phyloP scores from a whole-genome alignment of 1,140 invertebrate species.

The Bradynema listronoti region DNA sequence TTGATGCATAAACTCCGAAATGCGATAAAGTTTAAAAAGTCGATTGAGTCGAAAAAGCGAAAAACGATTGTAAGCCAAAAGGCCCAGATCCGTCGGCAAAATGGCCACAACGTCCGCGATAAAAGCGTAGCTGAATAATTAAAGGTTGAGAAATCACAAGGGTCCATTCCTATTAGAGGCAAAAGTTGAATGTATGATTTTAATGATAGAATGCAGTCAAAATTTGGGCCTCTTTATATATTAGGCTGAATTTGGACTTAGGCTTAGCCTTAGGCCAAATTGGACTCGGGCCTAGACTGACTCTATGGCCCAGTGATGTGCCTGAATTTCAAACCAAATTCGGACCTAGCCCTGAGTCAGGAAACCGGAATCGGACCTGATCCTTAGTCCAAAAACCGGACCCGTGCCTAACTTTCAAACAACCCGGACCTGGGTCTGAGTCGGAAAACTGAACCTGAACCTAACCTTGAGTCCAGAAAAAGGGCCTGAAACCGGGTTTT shows the following conservation, averaged over 20 bases:
- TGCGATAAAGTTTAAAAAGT: slow-evolving; percentile 71
- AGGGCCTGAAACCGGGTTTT: too few species aligned
- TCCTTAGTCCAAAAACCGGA: too few species aligned
- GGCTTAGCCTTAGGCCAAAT: too few species aligned
- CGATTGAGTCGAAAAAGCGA: slow-evolving; percentile 77
- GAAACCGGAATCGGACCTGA: too few species aligned
- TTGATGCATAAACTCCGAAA: slow-evolving; percentile 80
- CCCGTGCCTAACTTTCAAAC: too few species aligned
- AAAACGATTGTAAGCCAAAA: slow-evolving; percentile 71
- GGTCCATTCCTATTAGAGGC: slow-evolving; percentile 3
- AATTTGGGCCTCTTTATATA: not conserved
- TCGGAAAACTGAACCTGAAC: too few species aligned
- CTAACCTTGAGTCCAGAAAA: too few species aligned
- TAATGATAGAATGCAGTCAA: slow-evolving; percentile 11
- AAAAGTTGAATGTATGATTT: not conserved
- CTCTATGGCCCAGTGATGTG: not conserved
- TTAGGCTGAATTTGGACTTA: too few species aligned
- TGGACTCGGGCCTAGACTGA: not conserved
- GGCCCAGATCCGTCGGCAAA: slow-evolving; percentile 58
- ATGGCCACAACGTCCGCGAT: slow-evolving; percentile 14
- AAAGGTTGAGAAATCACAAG: not conserved
- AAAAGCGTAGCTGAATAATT: slow-evolving; percentile 50
- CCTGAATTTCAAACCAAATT: too few species aligned
- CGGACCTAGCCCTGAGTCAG: too few species aligned
- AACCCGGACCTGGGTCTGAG: too few species aligned